Evolutionary conservation across 2,888 invertebrate species (phyloP).

Genomic region (Melipona bicolor): DNA sequence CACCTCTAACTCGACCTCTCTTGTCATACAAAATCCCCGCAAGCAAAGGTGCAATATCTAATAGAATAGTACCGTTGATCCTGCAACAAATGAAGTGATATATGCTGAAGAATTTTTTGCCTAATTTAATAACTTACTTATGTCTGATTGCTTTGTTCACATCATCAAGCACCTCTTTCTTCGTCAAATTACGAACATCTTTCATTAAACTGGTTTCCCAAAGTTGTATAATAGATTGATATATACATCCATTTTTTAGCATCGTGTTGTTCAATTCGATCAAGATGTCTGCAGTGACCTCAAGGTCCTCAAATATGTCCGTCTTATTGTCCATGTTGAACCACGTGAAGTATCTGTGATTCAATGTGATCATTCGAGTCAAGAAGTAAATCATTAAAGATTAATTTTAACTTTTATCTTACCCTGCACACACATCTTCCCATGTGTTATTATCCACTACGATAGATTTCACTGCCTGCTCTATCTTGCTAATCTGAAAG

Average conservation of each 20-base stretch:
- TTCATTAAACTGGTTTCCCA: constrained; percentile 72
- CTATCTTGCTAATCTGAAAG: constrained; percentile 78
- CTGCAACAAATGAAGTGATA: constrained; percentile 25
- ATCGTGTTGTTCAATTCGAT: constrained; percentile 70
- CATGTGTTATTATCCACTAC: constrained; percentile 78
- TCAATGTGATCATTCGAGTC: neutral
- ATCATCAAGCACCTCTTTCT: constrained; percentile 72
- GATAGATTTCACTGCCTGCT: constrained; percentile 74
- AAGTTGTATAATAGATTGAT: constrained; percentile 80
- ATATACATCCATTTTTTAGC: constrained; percentile 77
- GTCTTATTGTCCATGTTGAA: constrained; percentile 70
- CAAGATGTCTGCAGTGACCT: constrained; percentile 62
- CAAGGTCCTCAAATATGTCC: constrained; percentile 60
- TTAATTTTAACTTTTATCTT: constrained; percentile 42
- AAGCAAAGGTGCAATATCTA: constrained; percentile 77
- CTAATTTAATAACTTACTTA: constrained; percentile 69
- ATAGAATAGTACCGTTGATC: constrained; percentile 62
- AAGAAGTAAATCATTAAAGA: neutral
- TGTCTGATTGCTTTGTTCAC: constrained; percentile 74
- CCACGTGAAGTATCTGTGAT: constrained; percentile 79
- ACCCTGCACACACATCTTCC: constrained; percentile 83
- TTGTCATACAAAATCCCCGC: constrained; percentile 75
- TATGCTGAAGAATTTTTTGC: neutral
- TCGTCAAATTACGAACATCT: constrained; percentile 69
- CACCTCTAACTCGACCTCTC: constrained; percentile 74